phyloP scores from a whole-genome alignment of 2,888 invertebrate genomes.

The Caenorhabditis panamensis region DNA sequence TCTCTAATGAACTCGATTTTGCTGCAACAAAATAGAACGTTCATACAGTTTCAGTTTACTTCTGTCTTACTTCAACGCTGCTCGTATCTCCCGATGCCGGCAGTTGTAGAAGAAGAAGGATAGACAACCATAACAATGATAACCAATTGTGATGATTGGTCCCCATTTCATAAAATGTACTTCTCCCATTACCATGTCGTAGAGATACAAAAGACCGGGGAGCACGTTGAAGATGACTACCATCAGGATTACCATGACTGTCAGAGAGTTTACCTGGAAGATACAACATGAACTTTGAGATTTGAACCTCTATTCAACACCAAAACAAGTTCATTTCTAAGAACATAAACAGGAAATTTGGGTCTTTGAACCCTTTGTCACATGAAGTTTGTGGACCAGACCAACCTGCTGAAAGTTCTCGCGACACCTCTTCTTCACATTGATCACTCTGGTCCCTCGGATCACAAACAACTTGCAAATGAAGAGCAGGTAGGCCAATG shows the following conservation, averaged over 20 bases:
- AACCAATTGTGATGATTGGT: conserved; percentile 71
- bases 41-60: background rate
- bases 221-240: conserved; percentile 71
- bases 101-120: conserved; percentile 71
- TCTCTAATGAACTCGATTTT: conserved; percentile 55
- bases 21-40: conserved; percentile 43
- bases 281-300: background rate
- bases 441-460: conserved; percentile 58
- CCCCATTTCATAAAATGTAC: conserved; percentile 73
- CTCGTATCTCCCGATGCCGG: conserved; percentile 67
- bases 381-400: too few species aligned
- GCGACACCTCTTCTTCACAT: conserved; percentile 48
- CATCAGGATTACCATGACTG: conserved; percentile 67
- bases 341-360: too few species aligned
- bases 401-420: conserved; percentile 64
- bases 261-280: conserved; percentile 68
- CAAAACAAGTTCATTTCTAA: too few species aligned
- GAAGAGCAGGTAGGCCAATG: conserved; percentile 62
- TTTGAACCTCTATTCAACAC: background rate
- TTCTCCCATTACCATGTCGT: conserved; percentile 67
- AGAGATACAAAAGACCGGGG: conserved; percentile 68
- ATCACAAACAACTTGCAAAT: conserved; percentile 66
- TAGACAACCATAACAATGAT: conserved; percentile 68
- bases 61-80: conserved; percentile 62
- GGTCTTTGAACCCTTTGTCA: too few species aligned